A percentile compares a stretch with the other conserved stretches of the same genome.
phyloP scores from a whole-genome alignment of 2,888 invertebrate genomes.

The Acleris laterana region DNA sequence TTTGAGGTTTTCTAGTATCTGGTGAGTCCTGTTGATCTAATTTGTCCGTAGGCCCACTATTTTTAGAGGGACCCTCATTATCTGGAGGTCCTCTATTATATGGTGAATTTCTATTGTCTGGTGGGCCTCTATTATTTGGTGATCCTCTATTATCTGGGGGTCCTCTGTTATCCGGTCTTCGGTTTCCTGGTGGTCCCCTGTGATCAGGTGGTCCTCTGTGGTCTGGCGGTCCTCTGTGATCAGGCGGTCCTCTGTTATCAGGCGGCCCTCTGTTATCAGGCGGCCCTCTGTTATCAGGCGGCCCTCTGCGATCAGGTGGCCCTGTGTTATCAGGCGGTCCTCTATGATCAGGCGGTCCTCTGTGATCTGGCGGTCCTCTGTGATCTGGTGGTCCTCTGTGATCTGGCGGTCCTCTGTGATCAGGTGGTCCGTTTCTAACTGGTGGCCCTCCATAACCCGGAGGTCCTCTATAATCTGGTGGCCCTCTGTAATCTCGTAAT shows the following conservation, averaged over 20 bases:
- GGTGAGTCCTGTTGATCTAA: too few relatives aligned
- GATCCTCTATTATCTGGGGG: too few relatives aligned
- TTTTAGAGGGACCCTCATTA: neutral
- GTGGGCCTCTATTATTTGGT: conserved; percentile 16
- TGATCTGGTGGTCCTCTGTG: conserved; percentile 1
- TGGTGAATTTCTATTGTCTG: neutral
- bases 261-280: conserved; percentile 32
- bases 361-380: conserved; percentile 16
- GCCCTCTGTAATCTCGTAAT: conserved; percentile 1
- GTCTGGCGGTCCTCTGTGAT: conserved; percentile 35
- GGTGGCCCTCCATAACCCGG: conserved; percentile 35
- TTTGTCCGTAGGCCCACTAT: conserved; percentile 1
- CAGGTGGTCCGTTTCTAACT: conserved; percentile 13
- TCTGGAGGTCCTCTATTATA: too few relatives aligned
- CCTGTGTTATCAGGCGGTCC: conserved; percentile 32
- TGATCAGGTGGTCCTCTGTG: conserved; percentile 34
- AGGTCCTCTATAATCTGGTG: conserved; percentile 33
- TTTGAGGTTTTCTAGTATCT: conserved; percentile 15
- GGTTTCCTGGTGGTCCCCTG: conserved; percentile 27
- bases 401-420: conserved; percentile 1
- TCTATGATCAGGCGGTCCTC: conserved; percentile 14
- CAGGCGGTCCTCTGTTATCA: conserved; percentile 4
- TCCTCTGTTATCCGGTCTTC: neutral
- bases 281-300: conserved; percentile 26
- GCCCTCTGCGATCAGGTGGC: conserved; percentile 12